Percentiles rank a stretch among this genome's conserved stretches.
These are phyloP conservation scores for Neuroscelio doddi DNA, from an alignment of 2,888 invertebrate species.

Conservation along the genomic window DNA sequence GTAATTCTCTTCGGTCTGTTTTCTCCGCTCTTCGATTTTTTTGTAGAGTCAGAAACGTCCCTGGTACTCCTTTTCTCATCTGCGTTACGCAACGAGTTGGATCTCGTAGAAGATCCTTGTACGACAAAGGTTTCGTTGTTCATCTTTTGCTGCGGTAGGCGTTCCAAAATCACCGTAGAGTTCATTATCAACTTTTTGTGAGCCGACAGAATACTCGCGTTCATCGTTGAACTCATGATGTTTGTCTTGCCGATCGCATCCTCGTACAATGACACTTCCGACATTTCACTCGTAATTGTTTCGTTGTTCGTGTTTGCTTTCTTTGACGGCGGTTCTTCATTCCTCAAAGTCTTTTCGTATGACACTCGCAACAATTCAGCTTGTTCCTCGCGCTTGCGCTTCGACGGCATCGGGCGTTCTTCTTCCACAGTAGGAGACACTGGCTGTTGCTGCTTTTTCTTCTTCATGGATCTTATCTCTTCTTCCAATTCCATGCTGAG, in stretches of 20 bases:
- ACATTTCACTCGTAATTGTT: slow-evolving; percentile 44
- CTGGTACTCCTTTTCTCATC: slow-evolving; percentile 12
- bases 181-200: slow-evolving; percentile 59
- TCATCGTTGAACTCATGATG: slow-evolving; percentile 68
- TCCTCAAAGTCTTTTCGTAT: neutral
- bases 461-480: no score
- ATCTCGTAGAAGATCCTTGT: slow-evolving; percentile 18
- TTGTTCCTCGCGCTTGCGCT: slow-evolving; percentile 1
- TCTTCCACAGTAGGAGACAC: neutral
- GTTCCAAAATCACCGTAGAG: slow-evolving; percentile 61
- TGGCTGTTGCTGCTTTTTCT: no score
- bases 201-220: slow-evolving; percentile 51
- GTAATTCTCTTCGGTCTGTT: no score
- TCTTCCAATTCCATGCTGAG: neutral
- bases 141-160: slow-evolving; percentile 26
- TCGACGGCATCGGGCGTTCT: neutral
- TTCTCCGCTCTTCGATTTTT: no score
- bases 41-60: slow-evolving; percentile 1
- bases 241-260: slow-evolving; percentile 66
- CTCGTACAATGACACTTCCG: slow-evolving; percentile 65
- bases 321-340: slow-evolving; percentile 44
- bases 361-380: neutral
- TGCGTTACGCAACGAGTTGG: slow-evolving; percentile 18
- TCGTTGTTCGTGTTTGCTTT: slow-evolving; percentile 46
- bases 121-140: slow-evolving; percentile 61